A percentile compares a stretch with the other conserved stretches of the same genome.
phyloP scores from a whole-genome alignment of 2,888 invertebrate species.

The Nezara viridula region DNA sequence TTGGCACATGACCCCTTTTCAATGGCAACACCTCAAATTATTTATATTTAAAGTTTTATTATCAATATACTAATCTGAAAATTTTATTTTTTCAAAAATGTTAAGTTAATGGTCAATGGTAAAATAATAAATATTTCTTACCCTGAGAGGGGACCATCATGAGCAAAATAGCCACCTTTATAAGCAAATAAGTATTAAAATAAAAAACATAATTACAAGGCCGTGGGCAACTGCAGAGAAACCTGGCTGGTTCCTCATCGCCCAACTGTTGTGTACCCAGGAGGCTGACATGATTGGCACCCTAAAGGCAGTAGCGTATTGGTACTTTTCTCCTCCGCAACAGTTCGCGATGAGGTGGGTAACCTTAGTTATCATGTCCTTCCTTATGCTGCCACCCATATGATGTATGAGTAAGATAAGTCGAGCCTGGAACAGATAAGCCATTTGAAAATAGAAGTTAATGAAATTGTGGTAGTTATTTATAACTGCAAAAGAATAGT shows the following conservation, averaged over 20 bases:
- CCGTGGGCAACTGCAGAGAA: slow-evolving; percentile 73
- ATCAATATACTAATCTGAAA: too few species aligned
- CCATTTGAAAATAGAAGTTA: not conserved
- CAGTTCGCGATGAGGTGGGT: slow-evolving; percentile 94
- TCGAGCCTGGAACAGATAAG: slow-evolving; percentile 76
- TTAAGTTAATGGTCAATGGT: not conserved
- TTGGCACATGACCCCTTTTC: too few species aligned
- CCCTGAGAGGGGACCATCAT: not conserved
- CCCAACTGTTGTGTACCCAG: slow-evolving; percentile 93
- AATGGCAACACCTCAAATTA: too few species aligned
- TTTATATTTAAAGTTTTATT: too few species aligned
- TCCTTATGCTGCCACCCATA: slow-evolving; percentile 96
- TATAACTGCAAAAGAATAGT: not conserved
- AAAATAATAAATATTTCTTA: too few species aligned
- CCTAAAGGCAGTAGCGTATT: slow-evolving; percentile 91
- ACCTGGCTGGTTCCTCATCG: slow-evolving; percentile 78
- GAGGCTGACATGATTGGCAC: slow-evolving; percentile 88
- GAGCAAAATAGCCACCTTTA: not conserved
- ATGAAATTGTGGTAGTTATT: not conserved
- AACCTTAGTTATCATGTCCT: slow-evolving; percentile 88
- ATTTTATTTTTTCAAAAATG: slow-evolving; percentile 6
- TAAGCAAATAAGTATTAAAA: not conserved
- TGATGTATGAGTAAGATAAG: slow-evolving; percentile 92
- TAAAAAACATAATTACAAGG: not conserved
- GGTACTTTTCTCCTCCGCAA: slow-evolving; percentile 92